phyloP scores from a whole-genome alignment of 2,113 vertebrate species.

The Pavo muticus region DNA sequence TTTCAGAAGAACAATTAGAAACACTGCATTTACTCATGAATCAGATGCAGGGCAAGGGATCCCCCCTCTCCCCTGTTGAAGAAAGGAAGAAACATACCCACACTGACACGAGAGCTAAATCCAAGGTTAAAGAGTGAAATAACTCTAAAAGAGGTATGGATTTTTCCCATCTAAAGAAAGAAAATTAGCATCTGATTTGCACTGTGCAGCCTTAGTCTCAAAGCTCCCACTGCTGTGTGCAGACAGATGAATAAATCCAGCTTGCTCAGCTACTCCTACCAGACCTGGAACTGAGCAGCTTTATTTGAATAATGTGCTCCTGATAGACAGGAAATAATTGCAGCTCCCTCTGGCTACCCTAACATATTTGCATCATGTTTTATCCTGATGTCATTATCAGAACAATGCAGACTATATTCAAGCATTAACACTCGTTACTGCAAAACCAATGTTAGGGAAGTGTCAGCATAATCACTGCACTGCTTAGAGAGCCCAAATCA shows the following conservation, averaged over 20 bases:
- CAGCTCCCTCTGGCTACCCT: background rate
- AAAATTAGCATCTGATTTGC: background rate
- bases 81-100: background rate
- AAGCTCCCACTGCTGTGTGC: background rate
- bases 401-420: background rate
- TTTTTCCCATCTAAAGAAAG: background rate
- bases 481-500: background rate
- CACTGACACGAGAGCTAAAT: background rate
- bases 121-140: background rate
- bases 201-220: background rate
- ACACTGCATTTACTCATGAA: background rate
- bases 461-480: background rate
- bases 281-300: background rate
- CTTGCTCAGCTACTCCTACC: background rate
- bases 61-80: background rate
- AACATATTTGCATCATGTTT: background rate
- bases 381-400: constrained; percentile 17
- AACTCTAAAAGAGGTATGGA: background rate
- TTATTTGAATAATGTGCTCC: background rate
- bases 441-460: background rate
- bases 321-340: constrained; percentile 12
- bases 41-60: background rate
- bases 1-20: background rate
- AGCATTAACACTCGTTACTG: background rate
- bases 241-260: background rate